phyloP scores from a whole-genome alignment of 2,888 invertebrate genomes.

The Cheilosia soror region DNA sequence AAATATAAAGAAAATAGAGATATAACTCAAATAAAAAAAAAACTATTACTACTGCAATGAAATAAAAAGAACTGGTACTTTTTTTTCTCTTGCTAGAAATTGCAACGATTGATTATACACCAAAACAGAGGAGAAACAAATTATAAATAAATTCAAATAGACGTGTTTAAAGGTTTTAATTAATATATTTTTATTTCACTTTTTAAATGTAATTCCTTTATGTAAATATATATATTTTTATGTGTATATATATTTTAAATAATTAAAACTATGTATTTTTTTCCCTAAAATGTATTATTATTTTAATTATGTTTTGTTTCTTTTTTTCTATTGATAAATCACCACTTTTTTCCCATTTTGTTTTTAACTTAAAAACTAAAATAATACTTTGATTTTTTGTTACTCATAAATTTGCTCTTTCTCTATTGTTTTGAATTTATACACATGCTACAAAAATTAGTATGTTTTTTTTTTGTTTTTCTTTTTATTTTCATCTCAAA shows the following conservation, averaged over 20 bases:
- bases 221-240: conserved; percentile 72
- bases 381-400: conserved; percentile 67
- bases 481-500: conserved; percentile 11
- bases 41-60: conserved; percentile 45
- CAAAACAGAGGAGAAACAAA: conserved; percentile 6
- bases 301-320: conserved; percentile 30
- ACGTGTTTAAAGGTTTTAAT: conserved; percentile 68
- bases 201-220: conserved; percentile 73
- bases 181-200: conserved; percentile 74
- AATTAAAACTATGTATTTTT: conserved; percentile 70
- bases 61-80: conserved; percentile 72
- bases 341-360: conserved; percentile 61
- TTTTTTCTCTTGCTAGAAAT: conserved; percentile 17
- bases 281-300: conserved; percentile 68
- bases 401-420: conserved; percentile 30
- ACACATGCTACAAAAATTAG: conserved; percentile 62
- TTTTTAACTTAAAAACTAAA: conserved; percentile 57
- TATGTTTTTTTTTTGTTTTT: conserved; percentile 23
- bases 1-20: conserved; percentile 22
- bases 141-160: conserved; percentile 54
- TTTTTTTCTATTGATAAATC: conserved; percentile 61
- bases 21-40: conserved; percentile 8
- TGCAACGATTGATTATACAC: conserved; percentile 38
- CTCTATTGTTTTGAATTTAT: conserved; percentile 52
- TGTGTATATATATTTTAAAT: conserved; percentile 73